A percentile compares a stretch with the other conserved stretches of the same genome.
Evolutionary conservation across 1,140 invertebrate genomes (phyloP).

Genomic region (Aricia agestis): DNA sequence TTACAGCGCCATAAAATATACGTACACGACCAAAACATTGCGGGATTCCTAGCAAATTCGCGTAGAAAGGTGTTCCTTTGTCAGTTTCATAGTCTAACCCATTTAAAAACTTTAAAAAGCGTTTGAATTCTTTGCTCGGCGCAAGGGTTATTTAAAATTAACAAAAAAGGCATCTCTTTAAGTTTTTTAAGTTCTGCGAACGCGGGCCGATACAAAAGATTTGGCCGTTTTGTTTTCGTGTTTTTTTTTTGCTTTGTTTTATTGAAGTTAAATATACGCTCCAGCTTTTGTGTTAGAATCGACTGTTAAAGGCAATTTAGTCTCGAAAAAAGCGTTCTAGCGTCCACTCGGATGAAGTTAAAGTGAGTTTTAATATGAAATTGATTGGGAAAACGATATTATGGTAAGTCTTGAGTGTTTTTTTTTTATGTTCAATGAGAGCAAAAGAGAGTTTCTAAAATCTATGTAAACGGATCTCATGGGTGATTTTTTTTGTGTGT

Average conservation of each 20-base stretch:
- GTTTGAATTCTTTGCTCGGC: constrained; percentile 41
- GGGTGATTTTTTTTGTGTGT: too few relatives aligned
- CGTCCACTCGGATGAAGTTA: constrained; percentile 48
- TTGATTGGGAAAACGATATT: neutral
- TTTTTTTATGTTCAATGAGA: neutral
- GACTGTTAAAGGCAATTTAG: constrained; percentile 58
- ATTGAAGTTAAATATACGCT: constrained; percentile 69
- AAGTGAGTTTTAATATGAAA: constrained; percentile 22
- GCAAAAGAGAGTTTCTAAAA: too few relatives aligned
- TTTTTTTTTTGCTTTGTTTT: constrained; percentile 65
- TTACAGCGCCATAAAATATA: constrained; percentile 68
- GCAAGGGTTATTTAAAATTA: constrained; percentile 65
- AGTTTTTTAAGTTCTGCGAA: constrained; percentile 65
- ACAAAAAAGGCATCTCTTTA: constrained; percentile 52
- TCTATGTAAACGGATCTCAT: too few relatives aligned
- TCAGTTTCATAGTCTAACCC: constrained; percentile 54
- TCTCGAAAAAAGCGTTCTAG: constrained; percentile 67
- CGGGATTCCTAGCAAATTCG: constrained; percentile 54
- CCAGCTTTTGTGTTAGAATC: constrained; percentile 65
- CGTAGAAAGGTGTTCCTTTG: constrained; percentile 45
- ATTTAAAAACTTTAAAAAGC: constrained; percentile 52
- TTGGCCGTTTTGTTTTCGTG: constrained; percentile 54
- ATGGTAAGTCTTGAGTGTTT: neutral
- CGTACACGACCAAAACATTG: constrained; percentile 69
- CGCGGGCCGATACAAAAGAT: constrained; percentile 56